Evolutionary conservation across 2,113 vertebrate genomes (phyloP), one percentile per base, ranked within the genome.

Genomic region (Xerus inauris): DNA sequence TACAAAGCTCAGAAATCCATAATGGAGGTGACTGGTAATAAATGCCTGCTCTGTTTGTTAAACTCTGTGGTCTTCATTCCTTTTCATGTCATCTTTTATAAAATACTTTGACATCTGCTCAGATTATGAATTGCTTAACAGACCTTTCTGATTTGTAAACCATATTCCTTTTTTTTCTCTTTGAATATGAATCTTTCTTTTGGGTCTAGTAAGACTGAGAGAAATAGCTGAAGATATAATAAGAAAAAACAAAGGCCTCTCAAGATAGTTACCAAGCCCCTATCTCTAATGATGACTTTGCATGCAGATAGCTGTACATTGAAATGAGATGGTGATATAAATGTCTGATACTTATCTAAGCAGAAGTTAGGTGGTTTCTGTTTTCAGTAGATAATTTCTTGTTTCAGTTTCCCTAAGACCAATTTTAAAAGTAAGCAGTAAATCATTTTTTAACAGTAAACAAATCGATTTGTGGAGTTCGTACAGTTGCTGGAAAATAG

Each of bases 1-100:
- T 98, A 97, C 98, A 98, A 98, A 98, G 98, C 98, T 98, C 98
- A 98, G 98, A 98, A 98, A 98, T 98, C 97, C 98, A 97, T 98
- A 98, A 97, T 98, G 98, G 97, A 98, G 96, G 97, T 98, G 96
- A 87, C 98, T 97, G 84, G 97, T 98, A 98, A 97, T 98, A 98
- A 98, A 98, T 97, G 97, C 97, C 98, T 98, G 97, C 97, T 98
- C 96, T 98, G 98, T 98, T 98, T 98, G 98, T 97, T 98, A 98
- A 98, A 98, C 90, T 98, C 97, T 93, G 75, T 59, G 96, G 95
- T 98, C 97, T 96, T 96, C 96, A 77, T 96, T 94, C 96, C 94
- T 96, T 92, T 87, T 93, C 91, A 97, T 83, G 64, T 91, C 97
- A 89, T 93, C 97, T 98, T 89, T 97, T 96, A 72, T 96, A 89